Conservation (phyloP, 2,113 vertebrate genomes). For the Vireo altiloquus region DNA sequence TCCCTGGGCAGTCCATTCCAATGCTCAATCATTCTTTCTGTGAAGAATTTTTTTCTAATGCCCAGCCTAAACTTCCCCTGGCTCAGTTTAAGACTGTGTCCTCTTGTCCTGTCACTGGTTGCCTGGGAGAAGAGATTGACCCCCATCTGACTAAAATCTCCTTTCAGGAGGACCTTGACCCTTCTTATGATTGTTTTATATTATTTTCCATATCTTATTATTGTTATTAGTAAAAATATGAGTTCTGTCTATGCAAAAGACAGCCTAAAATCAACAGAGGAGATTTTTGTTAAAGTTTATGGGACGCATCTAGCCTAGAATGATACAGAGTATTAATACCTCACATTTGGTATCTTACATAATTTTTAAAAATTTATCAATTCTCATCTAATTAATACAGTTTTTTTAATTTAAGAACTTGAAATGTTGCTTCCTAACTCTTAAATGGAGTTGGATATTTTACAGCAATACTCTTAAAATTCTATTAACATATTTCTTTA, state of each 20-base stretch:
- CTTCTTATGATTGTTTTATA: not conserved
- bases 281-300: fast-evolving
- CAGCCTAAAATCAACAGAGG: not conserved
- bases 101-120: too few species aligned
- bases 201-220: not conserved
- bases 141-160: too few species aligned
- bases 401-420: not conserved
- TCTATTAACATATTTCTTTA: not conserved
- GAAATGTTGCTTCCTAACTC: not conserved
- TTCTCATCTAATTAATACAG: not conserved
- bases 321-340: not conserved
- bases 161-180: not conserved
- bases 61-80: not conserved
- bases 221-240: not conserved
- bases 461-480: not conserved
- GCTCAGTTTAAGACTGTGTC: not conserved
- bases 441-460: not conserved
- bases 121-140: not conserved
- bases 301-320: not conserved
- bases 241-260: not conserved
- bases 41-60: not conserved
- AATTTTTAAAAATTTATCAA: not conserved
- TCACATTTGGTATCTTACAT: not conserved
- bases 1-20: not conserved
- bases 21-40: too few species aligned